Percentiles rank a stretch among this genome's conserved stretches.
phyloP scores from a whole-genome alignment of 2,113 vertebrate species.

The Sapayoa aenigma region DNA sequence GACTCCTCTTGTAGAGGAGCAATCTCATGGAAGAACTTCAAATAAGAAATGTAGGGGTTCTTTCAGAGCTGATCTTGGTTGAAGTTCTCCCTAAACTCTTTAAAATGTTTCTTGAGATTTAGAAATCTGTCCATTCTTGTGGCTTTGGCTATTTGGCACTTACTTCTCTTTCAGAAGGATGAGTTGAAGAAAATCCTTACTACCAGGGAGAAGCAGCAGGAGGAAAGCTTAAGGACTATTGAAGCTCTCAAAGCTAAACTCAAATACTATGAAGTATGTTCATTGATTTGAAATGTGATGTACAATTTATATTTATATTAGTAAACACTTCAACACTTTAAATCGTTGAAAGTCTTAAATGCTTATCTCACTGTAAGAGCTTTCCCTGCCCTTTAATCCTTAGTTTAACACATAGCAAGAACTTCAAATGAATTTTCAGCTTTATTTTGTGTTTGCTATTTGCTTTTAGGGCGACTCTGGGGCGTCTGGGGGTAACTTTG shows the following conservation, averaged over 20 bases:
- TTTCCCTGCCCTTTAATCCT: background rate
- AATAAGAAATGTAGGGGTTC: background rate
- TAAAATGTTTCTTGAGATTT: background rate
- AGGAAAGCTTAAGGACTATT: slow-evolving; percentile 82
- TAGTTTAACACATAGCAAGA: background rate
- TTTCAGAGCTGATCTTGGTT: background rate
- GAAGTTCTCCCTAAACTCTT: background rate
- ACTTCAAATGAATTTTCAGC: background rate
- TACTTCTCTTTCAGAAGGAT: slow-evolving; percentile 79
- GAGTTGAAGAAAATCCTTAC: slow-evolving; percentile 82
- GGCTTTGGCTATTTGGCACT: background rate
- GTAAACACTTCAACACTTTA: background rate
- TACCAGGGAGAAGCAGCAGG: slow-evolving; percentile 84
- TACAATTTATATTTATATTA: background rate
- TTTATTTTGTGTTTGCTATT: background rate
- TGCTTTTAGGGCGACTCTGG: slow-evolving; percentile 66
- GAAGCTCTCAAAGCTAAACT: slow-evolving; percentile 90
- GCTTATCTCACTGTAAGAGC: background rate
- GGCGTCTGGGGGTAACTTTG: slow-evolving; percentile 62
- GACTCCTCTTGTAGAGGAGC: background rate
- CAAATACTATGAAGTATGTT: slow-evolving; percentile 84
- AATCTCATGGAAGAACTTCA: background rate
- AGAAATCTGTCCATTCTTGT: background rate
- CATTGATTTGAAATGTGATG: background rate
- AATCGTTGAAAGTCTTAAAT: background rate